Evolutionary conservation across 1,140 invertebrate species (phyloP).

Genomic region (Ptiloglossa arizonensis): DNA sequence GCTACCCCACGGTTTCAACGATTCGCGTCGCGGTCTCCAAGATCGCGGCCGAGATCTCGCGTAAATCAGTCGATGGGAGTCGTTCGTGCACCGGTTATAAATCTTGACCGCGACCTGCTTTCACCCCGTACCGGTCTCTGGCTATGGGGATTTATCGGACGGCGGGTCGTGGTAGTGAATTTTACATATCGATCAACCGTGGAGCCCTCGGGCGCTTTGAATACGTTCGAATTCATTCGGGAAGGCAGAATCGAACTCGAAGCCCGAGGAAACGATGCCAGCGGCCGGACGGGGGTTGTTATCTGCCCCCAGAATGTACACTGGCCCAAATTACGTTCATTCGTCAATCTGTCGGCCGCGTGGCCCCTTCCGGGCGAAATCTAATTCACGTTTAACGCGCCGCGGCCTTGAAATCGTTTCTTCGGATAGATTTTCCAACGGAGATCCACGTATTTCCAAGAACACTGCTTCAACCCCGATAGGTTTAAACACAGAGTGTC

Average conservation of each 20-base stretch:
- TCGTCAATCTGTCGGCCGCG: conserved; percentile 46
- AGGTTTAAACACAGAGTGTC: too few species aligned
- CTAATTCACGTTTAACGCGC: conserved; percentile 23
- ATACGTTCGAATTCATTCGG: conserved; percentile 43
- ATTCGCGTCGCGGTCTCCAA: not conserved
- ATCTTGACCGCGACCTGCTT: conserved; percentile 23
- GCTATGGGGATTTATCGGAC: conserved; percentile 31
- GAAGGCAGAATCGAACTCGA: conserved; percentile 14
- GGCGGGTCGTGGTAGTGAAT: conserved; percentile 48
- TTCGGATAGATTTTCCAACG: not conserved
- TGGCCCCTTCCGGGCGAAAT: not conserved
- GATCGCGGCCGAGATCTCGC: conserved; percentile 11
- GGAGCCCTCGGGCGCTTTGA: conserved; percentile 43
- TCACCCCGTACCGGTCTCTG: not conserved
- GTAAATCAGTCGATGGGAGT: conserved; percentile 12
- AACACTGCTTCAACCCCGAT: too few species aligned
- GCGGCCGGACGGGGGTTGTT: conserved; percentile 1
- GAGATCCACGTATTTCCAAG: too few species aligned
- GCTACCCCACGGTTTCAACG: not conserved
- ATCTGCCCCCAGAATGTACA: conserved; percentile 20
- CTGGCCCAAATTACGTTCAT: conserved; percentile 46
- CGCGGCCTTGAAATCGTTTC: conserved; percentile 3
- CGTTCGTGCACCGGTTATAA: conserved; percentile 5
- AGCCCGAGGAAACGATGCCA: not conserved
- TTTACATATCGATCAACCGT: conserved; percentile 59